phyloP scores from a whole-genome alignment of 2,113 vertebrate species.

The Haemorhous mexicanus region DNA sequence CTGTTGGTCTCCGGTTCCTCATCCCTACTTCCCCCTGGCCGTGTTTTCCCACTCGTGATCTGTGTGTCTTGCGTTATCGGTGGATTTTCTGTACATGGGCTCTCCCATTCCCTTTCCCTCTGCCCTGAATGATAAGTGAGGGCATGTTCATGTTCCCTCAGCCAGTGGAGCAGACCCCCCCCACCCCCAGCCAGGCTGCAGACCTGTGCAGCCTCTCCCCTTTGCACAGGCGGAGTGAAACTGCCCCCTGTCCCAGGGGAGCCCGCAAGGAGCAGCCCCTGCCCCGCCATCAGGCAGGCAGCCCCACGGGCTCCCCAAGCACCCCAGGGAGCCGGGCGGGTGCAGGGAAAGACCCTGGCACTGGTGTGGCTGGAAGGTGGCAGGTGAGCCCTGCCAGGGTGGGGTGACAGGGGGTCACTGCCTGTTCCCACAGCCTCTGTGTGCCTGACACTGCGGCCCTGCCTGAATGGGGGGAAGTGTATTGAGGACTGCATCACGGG shows the following conservation, averaged over 20 bases:
- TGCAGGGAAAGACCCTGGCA: not conserved
- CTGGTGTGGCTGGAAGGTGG: not conserved
- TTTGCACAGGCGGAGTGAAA: not conserved
- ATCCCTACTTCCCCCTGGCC: not conserved
- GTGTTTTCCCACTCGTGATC: not conserved
- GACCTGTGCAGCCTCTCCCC: not conserved
- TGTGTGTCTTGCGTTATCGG: not conserved
- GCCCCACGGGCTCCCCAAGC: not conserved
- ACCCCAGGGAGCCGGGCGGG: not conserved
- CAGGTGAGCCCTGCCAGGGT: not conserved
- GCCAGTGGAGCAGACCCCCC: not conserved
- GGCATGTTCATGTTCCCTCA: not conserved
- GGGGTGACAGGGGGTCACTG: not conserved
- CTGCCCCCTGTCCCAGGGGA: not conserved
- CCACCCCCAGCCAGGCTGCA: not conserved
- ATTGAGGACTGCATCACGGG: constrained; percentile 96
- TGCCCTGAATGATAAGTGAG: not conserved
- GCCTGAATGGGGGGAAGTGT: constrained; percentile 89
- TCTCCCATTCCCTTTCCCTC: not conserved
- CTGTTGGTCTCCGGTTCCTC: not conserved
- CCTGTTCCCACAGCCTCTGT: constrained; percentile 83
- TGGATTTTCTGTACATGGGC: not conserved
- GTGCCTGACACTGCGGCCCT: constrained; percentile 88
- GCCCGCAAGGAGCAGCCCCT: rapidly evolving
- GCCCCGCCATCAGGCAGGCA: rapidly evolving